Evolutionary conservation across 2,113 vertebrate species (phyloP), one percentile per base, ranked within the genome.

Genomic region (Heterotilapia buettikoferi): DNA sequence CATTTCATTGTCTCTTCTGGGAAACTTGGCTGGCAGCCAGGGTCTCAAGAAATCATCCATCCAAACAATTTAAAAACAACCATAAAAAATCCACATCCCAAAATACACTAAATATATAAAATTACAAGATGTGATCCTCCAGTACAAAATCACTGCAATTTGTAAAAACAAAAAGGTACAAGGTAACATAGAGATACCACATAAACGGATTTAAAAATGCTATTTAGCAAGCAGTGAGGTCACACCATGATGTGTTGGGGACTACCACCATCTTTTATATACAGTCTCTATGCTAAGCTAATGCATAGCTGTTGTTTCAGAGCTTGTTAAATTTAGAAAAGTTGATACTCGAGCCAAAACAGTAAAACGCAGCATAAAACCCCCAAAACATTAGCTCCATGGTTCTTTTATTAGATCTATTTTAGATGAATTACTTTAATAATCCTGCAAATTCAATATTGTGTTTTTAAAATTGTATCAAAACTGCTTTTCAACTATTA

Each of bases 1-100:
- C 1, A 2, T 38, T 5, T 68, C 8, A 38, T 21, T 38, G 61
- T 21, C 6, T 38, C 2, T 2, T 1, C 33, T 38, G 61, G 33
- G 33, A 68, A 68, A 38, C 3, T 13, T 5, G 33, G 6, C 31
- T 1, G 16, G 1, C 24, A 1, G 3, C 0, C 31, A 36, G 3
- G 0, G 10, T 66, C 18, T 66, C 0, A 66, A 38, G 10, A 66
- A n/a, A 7, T n/a, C 31, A 3, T 66, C 61, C 18, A 36, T 36
- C 18, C 31, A 66, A 66, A 36, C 6, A n/a, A 66, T 36, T n/a
- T 36, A 36, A 36, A 66, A 66, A 66, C 18, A 36, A 36, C 31
- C 61, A 36, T 36, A 3, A 66, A 66, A 57, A 14, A 38, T 66
- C 1, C 61, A n/a, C 31, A 5, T 66, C 4, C 61, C 61, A 38